Evolutionary conservation across 2,888 invertebrate genomes (phyloP).

Genomic region (Dioctria rufipes): DNA sequence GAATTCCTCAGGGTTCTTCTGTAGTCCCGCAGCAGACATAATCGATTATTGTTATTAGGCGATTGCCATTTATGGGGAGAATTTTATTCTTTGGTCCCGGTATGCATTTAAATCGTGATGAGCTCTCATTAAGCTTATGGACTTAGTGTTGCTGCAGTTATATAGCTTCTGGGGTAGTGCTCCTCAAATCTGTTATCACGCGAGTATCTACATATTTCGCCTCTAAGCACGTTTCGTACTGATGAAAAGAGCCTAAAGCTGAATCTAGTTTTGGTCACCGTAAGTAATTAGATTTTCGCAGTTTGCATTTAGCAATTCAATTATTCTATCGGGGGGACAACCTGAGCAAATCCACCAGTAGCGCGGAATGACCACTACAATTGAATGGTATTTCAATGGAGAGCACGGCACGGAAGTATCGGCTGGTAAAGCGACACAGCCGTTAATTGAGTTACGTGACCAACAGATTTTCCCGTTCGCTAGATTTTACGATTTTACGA

Average conservation of each 20-base stretch:
- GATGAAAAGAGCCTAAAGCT: neutral
- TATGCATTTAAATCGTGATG: conserved; percentile 48
- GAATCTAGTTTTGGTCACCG: neutral
- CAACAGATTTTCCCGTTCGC: conserved; percentile 51
- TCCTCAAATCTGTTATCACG: neutral
- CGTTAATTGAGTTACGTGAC: conserved; percentile 53
- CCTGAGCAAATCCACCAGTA: neutral
- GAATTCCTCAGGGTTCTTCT: neutral
- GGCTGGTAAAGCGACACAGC: neutral
- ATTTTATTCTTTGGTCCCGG: neutral
- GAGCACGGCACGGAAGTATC: conserved; percentile 14
- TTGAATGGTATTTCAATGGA: neutral
- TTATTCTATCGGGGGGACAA: conserved; percentile 12
- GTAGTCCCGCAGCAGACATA: neutral
- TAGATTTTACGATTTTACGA: neutral
- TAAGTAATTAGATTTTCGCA: conserved; percentile 48
- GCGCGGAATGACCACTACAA: neutral
- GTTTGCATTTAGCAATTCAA: conserved; percentile 48
- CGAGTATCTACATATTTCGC: neutral
- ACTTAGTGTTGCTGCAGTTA: neutral
- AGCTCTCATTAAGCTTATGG: neutral
- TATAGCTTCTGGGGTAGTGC: neutral
- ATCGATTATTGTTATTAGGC: conserved; percentile 31
- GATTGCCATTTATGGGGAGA: neutral
- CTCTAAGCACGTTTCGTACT: conserved; percentile 31